Percentiles rank a stretch among this genome's conserved stretches.
These are phyloP conservation scores for Phycodurus eques DNA, from an alignment of 2,113 vertebrate species.

Conservation along the genomic window DNA sequence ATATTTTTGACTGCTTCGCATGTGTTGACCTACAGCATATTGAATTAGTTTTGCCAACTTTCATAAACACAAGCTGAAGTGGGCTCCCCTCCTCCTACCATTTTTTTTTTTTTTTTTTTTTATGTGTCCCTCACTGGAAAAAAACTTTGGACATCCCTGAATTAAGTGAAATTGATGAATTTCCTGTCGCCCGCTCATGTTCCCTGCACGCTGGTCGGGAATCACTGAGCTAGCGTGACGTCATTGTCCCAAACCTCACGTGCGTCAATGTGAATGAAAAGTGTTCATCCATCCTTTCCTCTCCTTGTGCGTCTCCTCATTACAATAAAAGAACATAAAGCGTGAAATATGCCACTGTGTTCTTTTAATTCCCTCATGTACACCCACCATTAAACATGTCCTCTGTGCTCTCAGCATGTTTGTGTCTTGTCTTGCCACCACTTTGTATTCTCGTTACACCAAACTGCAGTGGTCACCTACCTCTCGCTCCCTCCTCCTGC, in stretches of 20 bases:
- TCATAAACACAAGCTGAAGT: background rate
- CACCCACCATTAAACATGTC: conserved; percentile 53
- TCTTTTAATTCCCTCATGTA: conserved; percentile 46
- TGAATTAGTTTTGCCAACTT: background rate
- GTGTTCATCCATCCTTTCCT: background rate
- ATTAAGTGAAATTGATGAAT: background rate
- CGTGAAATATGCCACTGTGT: conserved; percentile 50
- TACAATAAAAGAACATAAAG: conserved; percentile 57
- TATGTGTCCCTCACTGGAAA: background rate
- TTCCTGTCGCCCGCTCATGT: background rate
- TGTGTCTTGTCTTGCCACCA: conserved; percentile 46
- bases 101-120: background rate
- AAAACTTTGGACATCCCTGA: background rate
- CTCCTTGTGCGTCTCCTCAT: conserved; percentile 27
- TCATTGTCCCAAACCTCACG: conserved; percentile 40
- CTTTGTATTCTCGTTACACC: conserved; percentile 46
- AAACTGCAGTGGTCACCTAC: conserved; percentile 28
- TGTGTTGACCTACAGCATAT: background rate
- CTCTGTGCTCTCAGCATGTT: conserved; percentile 40
- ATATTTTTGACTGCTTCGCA: background rate
- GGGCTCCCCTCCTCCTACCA: background rate
- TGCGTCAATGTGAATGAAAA: conserved; percentile 26
- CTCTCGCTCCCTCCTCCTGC: conserved; percentile 19
- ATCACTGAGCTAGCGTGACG: conserved; percentile 33
- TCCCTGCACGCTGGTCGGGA: background rate